Evolutionary conservation across 2,113 vertebrate species (phyloP), one percentile per base, ranked within the genome.

Genomic region (Rhipidura dahli): DNA sequence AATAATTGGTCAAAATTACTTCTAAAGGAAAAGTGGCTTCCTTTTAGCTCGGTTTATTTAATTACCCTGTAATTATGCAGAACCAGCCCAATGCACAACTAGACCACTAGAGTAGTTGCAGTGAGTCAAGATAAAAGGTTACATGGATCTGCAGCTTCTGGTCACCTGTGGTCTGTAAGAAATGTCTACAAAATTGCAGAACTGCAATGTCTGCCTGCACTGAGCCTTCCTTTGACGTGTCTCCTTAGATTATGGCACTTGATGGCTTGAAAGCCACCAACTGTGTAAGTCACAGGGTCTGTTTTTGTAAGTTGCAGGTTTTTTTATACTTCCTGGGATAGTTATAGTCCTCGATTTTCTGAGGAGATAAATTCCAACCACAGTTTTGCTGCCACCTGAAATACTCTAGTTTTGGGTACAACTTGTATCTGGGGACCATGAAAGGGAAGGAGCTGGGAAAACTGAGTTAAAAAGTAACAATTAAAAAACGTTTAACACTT

Each of bases 151-250:
- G 28, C 16, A 60, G 37, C 57, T 95, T 75, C 72, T 73, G 39
- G 51, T 90, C 86, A 86, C 64, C 45, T 42, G 7, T 26, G 59
- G 30, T 66, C 47, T 81, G 39, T 35, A 91, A 66, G 24, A 84
- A 30, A 63, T 0, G 1, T 24, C 47, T 26, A 57, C 33, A 91
- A 60, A 90, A 85, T 0, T 10, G 13, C 22, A 53, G 0, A 0
- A 11, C 42, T 70, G 51, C 64, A 42, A 26, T 24, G 21, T 50
- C 63, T 70, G 39, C 37, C 47, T 63, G 56, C 19, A 15, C 1
- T 42, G 42, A 61, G 42, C 39, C 33, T 63, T 59, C 30, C 39
- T 73, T 65, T 70, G 33, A 9, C 3, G 10, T 3, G 4, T 30
- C 39, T 24, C 23, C 56, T 83, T 19, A 39, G 30, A 37, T 65